Evolutionary conservation across 2,888 invertebrate species (phyloP).

Genomic region (Drosophila longiperda): DNA sequence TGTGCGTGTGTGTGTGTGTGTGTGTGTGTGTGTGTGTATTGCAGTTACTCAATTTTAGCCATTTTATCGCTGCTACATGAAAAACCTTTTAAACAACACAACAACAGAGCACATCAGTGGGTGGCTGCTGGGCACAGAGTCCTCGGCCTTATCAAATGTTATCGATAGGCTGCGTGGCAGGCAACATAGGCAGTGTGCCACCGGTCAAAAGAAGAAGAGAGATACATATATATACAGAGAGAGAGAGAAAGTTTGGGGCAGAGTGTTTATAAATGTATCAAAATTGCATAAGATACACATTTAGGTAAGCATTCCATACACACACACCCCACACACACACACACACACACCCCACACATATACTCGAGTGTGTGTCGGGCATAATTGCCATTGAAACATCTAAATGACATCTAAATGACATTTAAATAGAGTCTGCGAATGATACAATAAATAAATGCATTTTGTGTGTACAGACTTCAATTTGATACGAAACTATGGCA

Average conservation of each 20-base stretch:
- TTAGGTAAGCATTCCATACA: neutral
- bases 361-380: neutral
- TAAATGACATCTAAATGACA: slow-evolving; percentile 1
- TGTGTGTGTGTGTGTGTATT: slow-evolving; percentile 20
- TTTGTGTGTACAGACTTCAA: neutral
- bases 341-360: neutral
- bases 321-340: neutral
- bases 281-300: neutral
- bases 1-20: neutral
- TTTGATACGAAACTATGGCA: neutral
- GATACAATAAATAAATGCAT: neutral
- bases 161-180: slow-evolving; percentile 63
- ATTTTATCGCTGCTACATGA: slow-evolving; percentile 72
- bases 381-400: neutral
- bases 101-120: slow-evolving; percentile 40
- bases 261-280: neutral
- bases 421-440: neutral
- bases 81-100: slow-evolving; percentile 75
- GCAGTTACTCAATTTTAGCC: slow-evolving; percentile 76
- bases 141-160: slow-evolving; percentile 67
- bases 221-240: neutral
- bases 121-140: slow-evolving; percentile 46
- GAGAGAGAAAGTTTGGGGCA: neutral
- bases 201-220: neutral
- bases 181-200: slow-evolving; percentile 19